Conservation (phyloP, 2,797 vertebrate species). For the Falco biarmicus region DNA sequence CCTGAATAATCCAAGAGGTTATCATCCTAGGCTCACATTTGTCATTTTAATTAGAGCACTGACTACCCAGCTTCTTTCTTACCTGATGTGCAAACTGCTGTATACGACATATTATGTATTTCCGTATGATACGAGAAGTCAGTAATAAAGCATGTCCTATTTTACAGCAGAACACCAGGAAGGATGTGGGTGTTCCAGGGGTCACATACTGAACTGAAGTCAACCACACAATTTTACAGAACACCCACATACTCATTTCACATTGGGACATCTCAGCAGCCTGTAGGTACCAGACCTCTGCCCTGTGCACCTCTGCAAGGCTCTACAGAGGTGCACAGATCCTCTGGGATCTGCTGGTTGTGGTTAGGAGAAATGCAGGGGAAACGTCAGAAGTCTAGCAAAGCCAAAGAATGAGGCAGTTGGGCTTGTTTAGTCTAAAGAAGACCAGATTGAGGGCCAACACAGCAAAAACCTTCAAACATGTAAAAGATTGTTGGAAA, state of each 20-base stretch:
- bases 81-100: not conserved
- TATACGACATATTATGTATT: rapidly evolving
- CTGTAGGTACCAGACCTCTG: not conserved
- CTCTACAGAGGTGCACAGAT: not conserved
- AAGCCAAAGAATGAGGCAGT: not conserved
- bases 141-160: not conserved
- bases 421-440: not conserved
- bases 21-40: not conserved
- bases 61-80: not conserved
- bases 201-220: not conserved
- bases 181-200: not conserved
- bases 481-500: not conserved
- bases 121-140: not conserved
- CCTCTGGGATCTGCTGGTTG: not conserved
- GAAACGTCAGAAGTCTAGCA: not conserved
- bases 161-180: not conserved
- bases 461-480: not conserved
- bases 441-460: not conserved
- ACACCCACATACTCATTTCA: not conserved
- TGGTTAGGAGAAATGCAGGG: not conserved
- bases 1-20: not conserved
- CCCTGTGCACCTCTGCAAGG: not conserved
- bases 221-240: not conserved
- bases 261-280: not conserved
- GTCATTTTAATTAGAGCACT: not conserved